Conservation (phyloP, 2,113 vertebrate species). For the Dissostichus mawsoni region DNA sequence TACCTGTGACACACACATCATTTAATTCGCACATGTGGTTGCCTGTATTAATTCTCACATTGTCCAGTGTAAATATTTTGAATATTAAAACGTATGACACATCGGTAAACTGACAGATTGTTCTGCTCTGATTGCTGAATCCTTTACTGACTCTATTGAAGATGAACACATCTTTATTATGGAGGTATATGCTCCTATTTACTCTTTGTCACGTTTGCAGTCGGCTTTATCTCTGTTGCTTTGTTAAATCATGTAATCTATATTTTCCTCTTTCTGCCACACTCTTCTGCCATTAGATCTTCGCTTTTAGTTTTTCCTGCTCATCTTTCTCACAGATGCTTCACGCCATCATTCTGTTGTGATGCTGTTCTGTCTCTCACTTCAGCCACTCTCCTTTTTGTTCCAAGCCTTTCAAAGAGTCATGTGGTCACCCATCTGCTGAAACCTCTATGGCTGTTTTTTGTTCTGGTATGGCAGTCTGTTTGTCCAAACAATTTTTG, state of each 20-base stretch:
- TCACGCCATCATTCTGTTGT: background rate
- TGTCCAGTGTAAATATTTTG: background rate
- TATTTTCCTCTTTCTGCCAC: no score
- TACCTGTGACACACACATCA: constrained; percentile 11
- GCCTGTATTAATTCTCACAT: background rate
- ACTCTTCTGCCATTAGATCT: no score
- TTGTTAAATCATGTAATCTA: constrained; percentile 67
- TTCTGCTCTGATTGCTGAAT: constrained; percentile 26
- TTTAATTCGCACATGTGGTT: background rate
- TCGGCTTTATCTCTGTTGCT: constrained; percentile 54
- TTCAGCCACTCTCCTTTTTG: constrained; percentile 13
- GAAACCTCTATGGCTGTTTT: constrained; percentile 13
- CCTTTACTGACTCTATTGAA: constrained; percentile 5
- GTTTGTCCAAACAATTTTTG: constrained; percentile 20
- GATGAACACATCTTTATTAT: constrained; percentile 15
- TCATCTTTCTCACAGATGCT: no score
- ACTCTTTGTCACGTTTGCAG: constrained; percentile 63
- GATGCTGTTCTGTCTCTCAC: constrained; percentile 1
- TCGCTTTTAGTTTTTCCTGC: no score
- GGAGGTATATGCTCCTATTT: constrained; percentile 16
- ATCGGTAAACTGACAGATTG: background rate
- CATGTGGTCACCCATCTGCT: background rate
- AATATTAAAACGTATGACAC: background rate
- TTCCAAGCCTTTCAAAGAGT: constrained; percentile 26
- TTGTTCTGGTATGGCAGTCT: constrained; percentile 2